A percentile compares a stretch with the other conserved stretches of the same genome.
Evolutionary conservation across 1,140 invertebrate genomes (phyloP).

Genomic region (Trichoplusia ni): DNA sequence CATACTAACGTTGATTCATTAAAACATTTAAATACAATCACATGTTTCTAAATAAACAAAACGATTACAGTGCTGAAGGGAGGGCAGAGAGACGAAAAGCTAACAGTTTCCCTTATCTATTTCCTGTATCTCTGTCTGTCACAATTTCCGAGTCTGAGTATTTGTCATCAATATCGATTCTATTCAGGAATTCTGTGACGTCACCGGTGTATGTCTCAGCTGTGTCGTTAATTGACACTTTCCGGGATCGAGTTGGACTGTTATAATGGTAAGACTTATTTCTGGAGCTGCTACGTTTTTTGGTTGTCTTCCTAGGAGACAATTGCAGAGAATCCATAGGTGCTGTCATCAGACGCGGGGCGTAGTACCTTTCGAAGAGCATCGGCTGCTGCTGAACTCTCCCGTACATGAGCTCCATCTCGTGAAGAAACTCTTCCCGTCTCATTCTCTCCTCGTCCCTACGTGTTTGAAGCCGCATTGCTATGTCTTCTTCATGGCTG

Average conservation of each 20-base stretch:
- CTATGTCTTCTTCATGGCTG: slow-evolving; percentile 86
- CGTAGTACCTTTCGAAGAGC: slow-evolving; percentile 87
- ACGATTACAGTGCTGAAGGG: neutral
- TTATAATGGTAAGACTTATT: slow-evolving; percentile 58
- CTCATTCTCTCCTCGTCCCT: slow-evolving; percentile 85
- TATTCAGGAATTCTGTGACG: slow-evolving; percentile 67
- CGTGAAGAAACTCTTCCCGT: slow-evolving; percentile 84
- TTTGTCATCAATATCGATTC: slow-evolving; percentile 64
- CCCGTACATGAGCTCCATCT: slow-evolving; percentile 88
- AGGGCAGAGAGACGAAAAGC: neutral
- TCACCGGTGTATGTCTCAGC: slow-evolving; percentile 80
- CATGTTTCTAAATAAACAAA: neutral
- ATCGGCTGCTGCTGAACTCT: slow-evolving; percentile 86
- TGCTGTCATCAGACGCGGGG: slow-evolving; percentile 73
- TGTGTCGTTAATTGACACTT: slow-evolving; percentile 82
- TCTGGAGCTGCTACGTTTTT: slow-evolving; percentile 47
- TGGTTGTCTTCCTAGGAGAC: slow-evolving; percentile 58
- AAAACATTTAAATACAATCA: slow-evolving; percentile 3
- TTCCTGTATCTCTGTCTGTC: slow-evolving; percentile 46
- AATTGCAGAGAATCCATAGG: slow-evolving; percentile 54
- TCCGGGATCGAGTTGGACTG: slow-evolving; percentile 51
- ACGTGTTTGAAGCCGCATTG: slow-evolving; percentile 84
- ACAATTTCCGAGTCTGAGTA: slow-evolving; percentile 54
- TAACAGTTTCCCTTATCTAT: slow-evolving; percentile 36
- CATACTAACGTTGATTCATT: neutral